phyloP scores from a whole-genome alignment of 2,888 invertebrate genomes.

The Drosophila mayaguana region DNA sequence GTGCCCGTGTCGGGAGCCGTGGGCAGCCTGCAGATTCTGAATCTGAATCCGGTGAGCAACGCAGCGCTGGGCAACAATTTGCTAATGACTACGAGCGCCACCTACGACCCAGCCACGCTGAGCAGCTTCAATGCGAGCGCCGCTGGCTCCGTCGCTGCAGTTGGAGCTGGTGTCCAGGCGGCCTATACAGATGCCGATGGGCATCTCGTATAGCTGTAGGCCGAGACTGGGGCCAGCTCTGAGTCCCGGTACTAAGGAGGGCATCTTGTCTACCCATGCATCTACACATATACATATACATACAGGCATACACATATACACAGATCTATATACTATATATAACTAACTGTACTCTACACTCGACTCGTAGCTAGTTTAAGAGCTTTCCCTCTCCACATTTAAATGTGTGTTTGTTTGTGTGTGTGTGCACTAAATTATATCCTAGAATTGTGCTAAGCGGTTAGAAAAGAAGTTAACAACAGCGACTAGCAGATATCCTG shows the following conservation, averaged over 20 bases:
- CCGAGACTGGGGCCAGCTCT: slow-evolving; percentile 66
- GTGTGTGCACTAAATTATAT: slow-evolving; percentile 9
- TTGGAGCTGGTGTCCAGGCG: slow-evolving; percentile 69
- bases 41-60: slow-evolving; percentile 86
- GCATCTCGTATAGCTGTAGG: slow-evolving; percentile 85
- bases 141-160: background rate
- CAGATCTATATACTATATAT: slow-evolving; percentile 1
- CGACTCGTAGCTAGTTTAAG: slow-evolving; percentile 63
- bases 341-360: slow-evolving; percentile 42
- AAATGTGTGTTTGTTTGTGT: slow-evolving; percentile 16
- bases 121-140: slow-evolving; percentile 82
- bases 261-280: slow-evolving; percentile 14
- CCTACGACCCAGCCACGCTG: slow-evolving; percentile 84
- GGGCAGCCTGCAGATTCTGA: slow-evolving; percentile 86
- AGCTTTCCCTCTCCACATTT: slow-evolving; percentile 49
- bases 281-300: slow-evolving; percentile 32
- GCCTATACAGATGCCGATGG: slow-evolving; percentile 85
- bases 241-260: slow-evolving; percentile 73
- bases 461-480: background rate
- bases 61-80: slow-evolving; percentile 84
- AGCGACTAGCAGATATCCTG: slow-evolving; percentile 14
- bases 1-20: slow-evolving; percentile 76
- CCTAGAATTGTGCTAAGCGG: slow-evolving; percentile 27
- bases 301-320: slow-evolving; percentile 14
- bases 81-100: slow-evolving; percentile 81